Percentiles rank a stretch among this genome's conserved stretches.
Conservation (phyloP, 2,113 vertebrate species). For the Hippoglossus stenolepis region DNA sequence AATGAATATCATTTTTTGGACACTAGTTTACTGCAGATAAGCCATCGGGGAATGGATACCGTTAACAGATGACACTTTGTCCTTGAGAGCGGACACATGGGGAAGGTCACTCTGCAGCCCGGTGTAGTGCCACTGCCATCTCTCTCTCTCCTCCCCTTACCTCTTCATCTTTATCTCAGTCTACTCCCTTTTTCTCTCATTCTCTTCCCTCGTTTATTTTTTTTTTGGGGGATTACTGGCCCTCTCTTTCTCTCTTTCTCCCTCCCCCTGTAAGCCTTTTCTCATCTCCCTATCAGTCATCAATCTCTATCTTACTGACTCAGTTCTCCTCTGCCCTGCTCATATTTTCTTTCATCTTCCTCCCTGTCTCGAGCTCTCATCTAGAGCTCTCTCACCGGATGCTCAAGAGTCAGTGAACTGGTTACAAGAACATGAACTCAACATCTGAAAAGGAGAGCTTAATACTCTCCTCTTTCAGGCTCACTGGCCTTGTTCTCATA, state of each 20-base stretch:
- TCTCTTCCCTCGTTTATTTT: slow-evolving; percentile 29
- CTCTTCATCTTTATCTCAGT: slow-evolving; percentile 64
- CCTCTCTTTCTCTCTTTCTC: slow-evolving; percentile 2
- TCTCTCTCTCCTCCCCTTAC: slow-evolving; percentile 51
- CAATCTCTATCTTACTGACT: slow-evolving; percentile 77
- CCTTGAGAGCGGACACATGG: slow-evolving; percentile 69
- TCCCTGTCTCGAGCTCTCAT: slow-evolving; percentile 63
- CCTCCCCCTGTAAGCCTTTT: slow-evolving; percentile 60
- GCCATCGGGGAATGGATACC: slow-evolving; percentile 68
- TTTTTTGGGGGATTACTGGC: not conserved
- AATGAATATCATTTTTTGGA: slow-evolving; percentile 91
- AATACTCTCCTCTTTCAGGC: slow-evolving; percentile 54
- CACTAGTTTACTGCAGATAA: slow-evolving; percentile 77
- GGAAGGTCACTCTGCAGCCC: slow-evolving; percentile 61
- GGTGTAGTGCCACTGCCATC: slow-evolving; percentile 42
- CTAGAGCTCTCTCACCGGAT: slow-evolving; percentile 59
- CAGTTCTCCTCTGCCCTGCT: slow-evolving; percentile 71
- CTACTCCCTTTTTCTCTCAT: slow-evolving; percentile 22
- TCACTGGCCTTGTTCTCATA: slow-evolving; percentile 57
- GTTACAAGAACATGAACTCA: slow-evolving; percentile 71
- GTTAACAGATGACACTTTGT: slow-evolving; percentile 71
- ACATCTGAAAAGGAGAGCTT: slow-evolving; percentile 59
- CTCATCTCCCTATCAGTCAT: slow-evolving; percentile 77
- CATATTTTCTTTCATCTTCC: slow-evolving; percentile 77
- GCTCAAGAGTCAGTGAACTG: slow-evolving; percentile 72